These are phyloP conservation scores for Brachionus manjavacas DNA, from an alignment of 1,140 invertebrate species.

Conservation along the genomic window DNA sequence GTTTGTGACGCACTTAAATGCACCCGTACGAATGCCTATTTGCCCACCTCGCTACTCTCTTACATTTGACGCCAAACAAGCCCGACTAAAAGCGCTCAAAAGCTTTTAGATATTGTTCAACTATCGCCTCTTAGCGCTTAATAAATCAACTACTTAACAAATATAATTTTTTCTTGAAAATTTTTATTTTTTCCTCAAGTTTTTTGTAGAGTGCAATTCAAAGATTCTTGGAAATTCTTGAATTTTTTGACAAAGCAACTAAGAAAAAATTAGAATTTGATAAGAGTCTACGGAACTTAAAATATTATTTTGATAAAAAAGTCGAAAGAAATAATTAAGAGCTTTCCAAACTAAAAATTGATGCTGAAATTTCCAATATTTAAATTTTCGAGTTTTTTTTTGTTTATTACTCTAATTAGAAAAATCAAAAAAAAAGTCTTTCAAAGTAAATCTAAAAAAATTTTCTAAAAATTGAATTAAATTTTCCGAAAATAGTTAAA, in stretches of 20 bases:
- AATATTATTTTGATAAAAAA: too few species aligned
- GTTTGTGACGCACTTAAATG: conserved; percentile 1
- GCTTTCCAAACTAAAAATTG: too few species aligned
- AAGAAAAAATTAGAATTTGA: neutral
- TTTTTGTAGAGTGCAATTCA: neutral
- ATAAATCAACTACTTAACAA: neutral
- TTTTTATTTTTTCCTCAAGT: neutral
- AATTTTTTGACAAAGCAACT: neutral
- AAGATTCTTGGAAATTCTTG: neutral
- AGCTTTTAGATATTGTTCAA: neutral
- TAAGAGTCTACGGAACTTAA: neutral
- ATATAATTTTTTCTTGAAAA: neutral
- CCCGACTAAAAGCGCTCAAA: neutral
- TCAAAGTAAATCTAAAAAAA: too few species aligned
- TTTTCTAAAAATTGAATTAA: too few species aligned
- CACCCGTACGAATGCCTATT: neutral
- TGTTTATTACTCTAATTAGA: too few species aligned
- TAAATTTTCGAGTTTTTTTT: too few species aligned
- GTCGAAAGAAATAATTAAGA: too few species aligned
- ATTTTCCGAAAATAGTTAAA: too few species aligned
- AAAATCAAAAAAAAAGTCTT: too few species aligned
- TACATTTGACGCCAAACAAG: neutral
- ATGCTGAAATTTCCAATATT: too few species aligned
- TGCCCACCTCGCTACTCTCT: neutral
- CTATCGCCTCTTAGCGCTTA: neutral